phyloP scores from a whole-genome alignment of 2,113 vertebrate genomes.

The Periophthalmus modestus region DNA sequence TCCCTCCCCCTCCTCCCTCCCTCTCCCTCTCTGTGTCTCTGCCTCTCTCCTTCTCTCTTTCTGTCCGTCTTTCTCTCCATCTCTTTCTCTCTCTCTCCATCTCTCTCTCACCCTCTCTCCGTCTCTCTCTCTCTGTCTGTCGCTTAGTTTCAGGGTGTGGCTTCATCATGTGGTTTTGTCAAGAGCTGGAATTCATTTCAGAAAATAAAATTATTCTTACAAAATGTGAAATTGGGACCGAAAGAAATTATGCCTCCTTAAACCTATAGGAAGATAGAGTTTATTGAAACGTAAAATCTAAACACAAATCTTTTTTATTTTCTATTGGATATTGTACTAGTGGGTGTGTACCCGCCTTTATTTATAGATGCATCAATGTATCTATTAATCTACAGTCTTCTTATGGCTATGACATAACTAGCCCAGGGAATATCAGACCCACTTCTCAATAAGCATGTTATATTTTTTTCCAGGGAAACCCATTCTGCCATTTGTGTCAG shows the following conservation, averaged over 20 bases:
- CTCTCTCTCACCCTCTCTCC: background rate
- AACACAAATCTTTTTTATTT: background rate
- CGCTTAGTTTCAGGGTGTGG: conserved; percentile 63
- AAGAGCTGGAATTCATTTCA: conserved; percentile 1
- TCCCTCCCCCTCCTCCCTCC: too few species aligned
- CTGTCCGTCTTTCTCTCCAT: too few species aligned
- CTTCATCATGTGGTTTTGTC: conserved; percentile 36
- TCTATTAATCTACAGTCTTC: background rate
- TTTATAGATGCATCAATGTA: background rate
- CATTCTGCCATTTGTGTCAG: background rate
- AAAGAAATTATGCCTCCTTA: background rate
- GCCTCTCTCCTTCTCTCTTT: background rate
- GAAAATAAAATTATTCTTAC: background rate
- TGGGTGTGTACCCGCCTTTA: background rate
- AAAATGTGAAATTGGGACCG: background rate
- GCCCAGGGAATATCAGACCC: background rate
- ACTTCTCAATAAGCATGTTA: background rate
- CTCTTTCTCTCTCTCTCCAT: background rate
- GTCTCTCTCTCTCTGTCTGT: background rate
- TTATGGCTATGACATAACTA: background rate
- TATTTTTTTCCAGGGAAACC: background rate
- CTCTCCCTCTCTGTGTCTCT: too few species aligned
- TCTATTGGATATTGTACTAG: background rate
- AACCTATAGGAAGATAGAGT: background rate
- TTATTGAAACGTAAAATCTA: background rate